Evolutionary conservation across 1,140 invertebrate genomes (phyloP).

Genomic region (silkworm (Bombyx mori)): ASM3026992v2 NC_085128.1:10025501-10026000

Average conservation of each 20-base stretch:
- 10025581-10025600: conserved; percentile 99
- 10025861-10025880: conserved; percentile 86
- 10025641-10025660: conserved; percentile 97
- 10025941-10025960: conserved; percentile 88
- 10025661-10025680: conserved; percentile 92
- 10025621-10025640: conserved; percentile 98
- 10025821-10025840: conserved; percentile 91
- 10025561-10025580: conserved; percentile 99
- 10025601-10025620: conserved; percentile 96
- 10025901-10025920: conserved; percentile 95
- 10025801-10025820: conserved; percentile 75
- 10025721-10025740: conserved; percentile 94
- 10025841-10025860: conserved; percentile 83
- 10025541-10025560: conserved; percentile 91
- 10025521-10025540: too few species aligned
- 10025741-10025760: conserved; percentile 73
- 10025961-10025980: conserved; percentile 92
- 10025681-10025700: conserved; percentile 96
- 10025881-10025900: conserved; percentile 98
- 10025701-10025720: conserved; percentile 96
- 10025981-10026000: conserved; percentile 97
- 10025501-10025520: too few species aligned
- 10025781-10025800: background rate
- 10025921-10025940: conserved; percentile 97
- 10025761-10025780: background rate